phyloP scores from a whole-genome alignment of 2,888 invertebrate genomes.

The Tethea ocularis region DNA sequence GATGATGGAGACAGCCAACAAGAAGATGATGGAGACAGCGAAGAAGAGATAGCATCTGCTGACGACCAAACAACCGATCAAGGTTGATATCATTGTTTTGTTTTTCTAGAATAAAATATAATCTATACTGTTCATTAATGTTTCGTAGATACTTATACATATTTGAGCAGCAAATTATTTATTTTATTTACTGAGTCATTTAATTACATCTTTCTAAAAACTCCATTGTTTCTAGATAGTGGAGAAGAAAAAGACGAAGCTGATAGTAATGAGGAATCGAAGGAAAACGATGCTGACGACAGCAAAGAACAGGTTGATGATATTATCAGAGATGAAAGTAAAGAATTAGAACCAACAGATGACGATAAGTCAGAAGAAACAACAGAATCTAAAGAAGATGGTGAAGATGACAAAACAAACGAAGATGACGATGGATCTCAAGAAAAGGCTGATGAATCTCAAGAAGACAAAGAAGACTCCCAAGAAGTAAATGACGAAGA shows the following conservation, averaged over 20 bases:
- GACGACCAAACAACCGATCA: slow-evolving; percentile 75
- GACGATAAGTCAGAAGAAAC: slow-evolving; percentile 54
- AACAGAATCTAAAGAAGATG: slow-evolving; percentile 45
- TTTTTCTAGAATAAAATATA: too few relatives aligned
- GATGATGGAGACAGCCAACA: slow-evolving; percentile 56
- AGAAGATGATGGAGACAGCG: slow-evolving; percentile 51
- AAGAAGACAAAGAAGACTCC: slow-evolving; percentile 51
- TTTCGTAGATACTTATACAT: too few relatives aligned
- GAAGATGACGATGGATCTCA: slow-evolving; percentile 74
- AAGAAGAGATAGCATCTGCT: slow-evolving; percentile 70
- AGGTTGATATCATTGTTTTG: slow-evolving; percentile 44
- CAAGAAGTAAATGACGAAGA: slow-evolving; percentile 48
- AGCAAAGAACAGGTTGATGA: slow-evolving; percentile 44
- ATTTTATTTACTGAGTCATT: too few relatives aligned
- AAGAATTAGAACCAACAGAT: slow-evolving; percentile 48
- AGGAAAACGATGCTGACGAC: slow-evolving; percentile 52
- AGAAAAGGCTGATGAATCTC: slow-evolving; percentile 67
- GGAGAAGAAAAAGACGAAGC: slow-evolving; percentile 55
- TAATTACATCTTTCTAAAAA: neutral
- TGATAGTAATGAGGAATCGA: slow-evolving; percentile 39
- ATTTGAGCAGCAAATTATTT: too few relatives aligned
- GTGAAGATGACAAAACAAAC: slow-evolving; percentile 43
- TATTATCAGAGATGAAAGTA: slow-evolving; percentile 40
- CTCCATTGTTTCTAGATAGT: slow-evolving; percentile 68
- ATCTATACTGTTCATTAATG: too few relatives aligned